Conservation (phyloP, 92 coral and sea anemone species). For the Plumapathes pennacea region DNA sequence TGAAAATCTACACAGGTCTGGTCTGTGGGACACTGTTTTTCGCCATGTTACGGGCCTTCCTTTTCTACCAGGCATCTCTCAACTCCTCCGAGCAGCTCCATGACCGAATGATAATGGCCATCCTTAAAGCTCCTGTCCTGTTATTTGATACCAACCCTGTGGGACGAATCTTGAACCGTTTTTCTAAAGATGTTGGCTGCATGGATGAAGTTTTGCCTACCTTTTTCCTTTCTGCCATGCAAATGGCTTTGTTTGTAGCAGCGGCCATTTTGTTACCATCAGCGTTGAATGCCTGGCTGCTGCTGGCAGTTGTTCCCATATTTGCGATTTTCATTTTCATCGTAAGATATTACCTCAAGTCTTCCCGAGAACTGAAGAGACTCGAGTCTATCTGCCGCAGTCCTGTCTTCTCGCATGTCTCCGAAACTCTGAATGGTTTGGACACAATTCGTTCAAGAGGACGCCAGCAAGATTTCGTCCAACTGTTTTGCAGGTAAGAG, state of each 20-base stretch:
- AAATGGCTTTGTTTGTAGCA: constrained; percentile 1
- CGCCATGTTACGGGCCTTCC: constrained; percentile 18
- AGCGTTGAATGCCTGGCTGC: not conserved
- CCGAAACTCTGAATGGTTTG: constrained; percentile 14
- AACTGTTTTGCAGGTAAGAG: not conserved
- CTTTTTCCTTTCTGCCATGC: constrained; percentile 5
- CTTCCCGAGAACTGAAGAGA: constrained; percentile 10
- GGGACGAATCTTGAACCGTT: constrained; percentile 21
- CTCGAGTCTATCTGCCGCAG: constrained; percentile 6
- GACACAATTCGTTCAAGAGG: constrained; percentile 6
- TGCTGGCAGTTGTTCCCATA: constrained; percentile 7
- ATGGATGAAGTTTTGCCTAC: constrained; percentile 15
- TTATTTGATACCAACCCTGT: constrained; percentile 21
- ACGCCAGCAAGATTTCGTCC: constrained; percentile 3
- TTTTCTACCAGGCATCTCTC: constrained; percentile 19
- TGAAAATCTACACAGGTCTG: constrained; percentile 29
- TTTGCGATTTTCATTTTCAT: not conserved
- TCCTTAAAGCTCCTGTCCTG: constrained; percentile 10
- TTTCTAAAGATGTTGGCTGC: constrained; percentile 20
- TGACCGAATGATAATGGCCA: constrained; percentile 8
- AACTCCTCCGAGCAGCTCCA: constrained; percentile 30
- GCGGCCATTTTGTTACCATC: constrained; percentile 4
- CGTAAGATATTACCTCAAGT: constrained; percentile 1
- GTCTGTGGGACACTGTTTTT: constrained; percentile 28
- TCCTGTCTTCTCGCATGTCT: constrained; percentile 9